Conservation (phyloP, 1,140 invertebrate species). For the Manduca sexta region DNA sequence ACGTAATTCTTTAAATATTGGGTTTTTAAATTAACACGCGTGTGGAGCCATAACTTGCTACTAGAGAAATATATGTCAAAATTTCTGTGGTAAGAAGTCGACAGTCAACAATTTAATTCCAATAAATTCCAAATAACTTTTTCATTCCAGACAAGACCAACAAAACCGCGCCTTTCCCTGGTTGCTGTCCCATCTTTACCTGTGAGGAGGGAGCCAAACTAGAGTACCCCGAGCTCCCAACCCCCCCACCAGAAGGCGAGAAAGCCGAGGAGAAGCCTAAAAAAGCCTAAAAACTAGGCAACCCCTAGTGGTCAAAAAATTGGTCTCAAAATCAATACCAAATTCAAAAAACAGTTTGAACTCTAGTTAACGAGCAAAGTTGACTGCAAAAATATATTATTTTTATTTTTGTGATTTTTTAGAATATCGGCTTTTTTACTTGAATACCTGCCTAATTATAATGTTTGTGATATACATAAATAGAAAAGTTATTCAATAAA, state of each 20-base stretch:
- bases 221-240: slow-evolving; percentile 88
- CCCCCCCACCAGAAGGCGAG: slow-evolving; percentile 74
- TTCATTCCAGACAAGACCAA: slow-evolving; percentile 83
- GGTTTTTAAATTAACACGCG: no score
- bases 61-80: no score
- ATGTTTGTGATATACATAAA: slow-evolving; percentile 59
- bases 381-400: no score
- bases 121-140: no score
- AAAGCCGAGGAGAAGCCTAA: slow-evolving; percentile 68
- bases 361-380: no score
- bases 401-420: slow-evolving; percentile 30
- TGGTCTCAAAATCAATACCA: slow-evolving; percentile 40
- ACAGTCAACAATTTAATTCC: background rate
- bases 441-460: slow-evolving; percentile 61
- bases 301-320: slow-evolving; percentile 14
- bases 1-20: no score
- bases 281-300: slow-evolving; percentile 14
- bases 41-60: no score
- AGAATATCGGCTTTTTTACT: slow-evolving; percentile 66
- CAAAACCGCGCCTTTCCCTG: slow-evolving; percentile 89
- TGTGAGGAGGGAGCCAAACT: slow-evolving; percentile 88
- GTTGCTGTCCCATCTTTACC: slow-evolving; percentile 87
- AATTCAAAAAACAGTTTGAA: slow-evolving; percentile 4
- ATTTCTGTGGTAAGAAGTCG: no score
- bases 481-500: slow-evolving; percentile 69